Conservation (phyloP, 2,113 vertebrate genomes). For the Dasyurus viverrinus region DNA sequence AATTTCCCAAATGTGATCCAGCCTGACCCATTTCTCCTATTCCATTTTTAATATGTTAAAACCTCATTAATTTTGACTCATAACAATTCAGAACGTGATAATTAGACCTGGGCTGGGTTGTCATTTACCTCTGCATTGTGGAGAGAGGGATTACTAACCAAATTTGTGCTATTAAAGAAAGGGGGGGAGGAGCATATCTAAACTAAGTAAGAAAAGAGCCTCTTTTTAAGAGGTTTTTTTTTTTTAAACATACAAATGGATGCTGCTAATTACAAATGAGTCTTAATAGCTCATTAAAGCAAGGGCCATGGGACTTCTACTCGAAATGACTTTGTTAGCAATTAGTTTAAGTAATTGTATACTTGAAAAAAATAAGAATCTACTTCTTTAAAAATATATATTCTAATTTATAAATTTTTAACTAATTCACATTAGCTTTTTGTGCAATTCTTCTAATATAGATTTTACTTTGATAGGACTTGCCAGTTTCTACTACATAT, state of each 20-base stretch:
- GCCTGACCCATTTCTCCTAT: conserved; percentile 2
- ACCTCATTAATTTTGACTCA: conserved; percentile 33
- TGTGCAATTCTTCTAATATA: conserved; percentile 10
- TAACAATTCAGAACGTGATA: conserved; percentile 13
- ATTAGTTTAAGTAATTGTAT: conserved; percentile 35
- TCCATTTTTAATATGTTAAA: conserved; percentile 21
- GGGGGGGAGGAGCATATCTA: background rate
- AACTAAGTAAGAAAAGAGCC: conserved; percentile 35
- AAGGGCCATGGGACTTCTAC: conserved; percentile 20
- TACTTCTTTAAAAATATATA: background rate
- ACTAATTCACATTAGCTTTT: background rate
- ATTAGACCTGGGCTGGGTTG: background rate
- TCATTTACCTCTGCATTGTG: background rate
- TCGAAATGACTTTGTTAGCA: conserved; percentile 26
- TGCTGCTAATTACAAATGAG: conserved; percentile 22
- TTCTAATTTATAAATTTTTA: conserved; percentile 1
- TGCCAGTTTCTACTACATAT: conserved; percentile 5
- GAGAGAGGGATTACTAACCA: conserved; percentile 42
- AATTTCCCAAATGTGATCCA: background rate
- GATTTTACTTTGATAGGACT: conserved; percentile 11
- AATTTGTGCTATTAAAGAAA: conserved; percentile 38
- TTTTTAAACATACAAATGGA: conserved; percentile 30
- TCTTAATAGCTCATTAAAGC: conserved; percentile 37
- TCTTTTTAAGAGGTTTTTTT: conserved; percentile 44
- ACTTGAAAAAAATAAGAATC: background rate